Evolutionary conservation across 1,140 invertebrate genomes (phyloP).

Genomic region (Neodiprion virginianus): DNA sequence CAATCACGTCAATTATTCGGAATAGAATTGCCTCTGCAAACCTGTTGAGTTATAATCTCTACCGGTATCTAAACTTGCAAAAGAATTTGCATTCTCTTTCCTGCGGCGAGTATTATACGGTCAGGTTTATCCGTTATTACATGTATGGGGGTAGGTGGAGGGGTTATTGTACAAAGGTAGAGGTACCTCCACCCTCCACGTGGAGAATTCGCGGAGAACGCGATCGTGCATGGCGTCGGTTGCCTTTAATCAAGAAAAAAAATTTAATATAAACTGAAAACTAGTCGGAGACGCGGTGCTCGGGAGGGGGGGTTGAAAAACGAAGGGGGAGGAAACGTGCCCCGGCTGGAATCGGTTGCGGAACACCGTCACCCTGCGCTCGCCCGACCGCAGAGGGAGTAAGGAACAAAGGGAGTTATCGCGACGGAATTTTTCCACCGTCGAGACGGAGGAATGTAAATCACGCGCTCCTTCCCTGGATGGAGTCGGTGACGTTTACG

Average conservation of each 20-base stretch:
- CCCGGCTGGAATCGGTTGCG: background rate
- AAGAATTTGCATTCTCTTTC: no score
- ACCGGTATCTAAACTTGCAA: no score
- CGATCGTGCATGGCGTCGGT: conserved; percentile 15
- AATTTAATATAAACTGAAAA: conserved; percentile 57
- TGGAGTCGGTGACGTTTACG: conserved; percentile 21
- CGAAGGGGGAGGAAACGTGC: conserved; percentile 2
- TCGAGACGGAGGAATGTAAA: conserved; percentile 59
- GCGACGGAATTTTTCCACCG: conserved; percentile 61
- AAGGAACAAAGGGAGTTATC: conserved; percentile 61
- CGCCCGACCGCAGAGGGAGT: conserved; percentile 41
- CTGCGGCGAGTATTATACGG: no score
- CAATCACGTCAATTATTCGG: no score
- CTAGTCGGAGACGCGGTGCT: conserved; percentile 35
- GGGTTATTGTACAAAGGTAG: no score
- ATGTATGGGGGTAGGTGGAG: no score
- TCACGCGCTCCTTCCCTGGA: conserved; percentile 40
- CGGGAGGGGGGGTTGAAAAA: conserved; percentile 22
- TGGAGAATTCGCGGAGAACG: background rate
- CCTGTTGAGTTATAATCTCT: no score
- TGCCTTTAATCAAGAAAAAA: conserved; percentile 54
- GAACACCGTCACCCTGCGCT: no score
- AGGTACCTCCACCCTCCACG: background rate
- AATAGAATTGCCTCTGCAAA: no score
- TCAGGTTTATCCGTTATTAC: no score